Evolutionary conservation across 1,140 invertebrate genomes (phyloP).

Genomic region (Onthophagus taurus): DNA sequence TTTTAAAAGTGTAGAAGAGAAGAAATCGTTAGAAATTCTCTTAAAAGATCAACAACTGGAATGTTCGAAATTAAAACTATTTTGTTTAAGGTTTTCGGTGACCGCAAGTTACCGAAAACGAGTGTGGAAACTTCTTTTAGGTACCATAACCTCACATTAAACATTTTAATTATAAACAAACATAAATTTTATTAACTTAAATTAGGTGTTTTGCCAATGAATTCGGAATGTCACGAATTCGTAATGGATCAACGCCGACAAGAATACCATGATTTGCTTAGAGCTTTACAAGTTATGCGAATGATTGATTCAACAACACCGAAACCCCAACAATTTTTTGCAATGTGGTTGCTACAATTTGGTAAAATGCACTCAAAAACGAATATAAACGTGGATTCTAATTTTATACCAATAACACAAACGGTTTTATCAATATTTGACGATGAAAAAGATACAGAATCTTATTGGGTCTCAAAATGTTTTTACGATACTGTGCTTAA

Average conservation of each 20-base stretch:
- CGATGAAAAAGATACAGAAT: conserved; percentile 59
- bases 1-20: conserved; percentile 83
- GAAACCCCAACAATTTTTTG: conserved; percentile 53
- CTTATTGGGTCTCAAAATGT: conserved; percentile 67
- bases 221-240: conserved; percentile 63
- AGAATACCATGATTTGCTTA: conserved; percentile 65
- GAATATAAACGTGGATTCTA: conserved; percentile 36
- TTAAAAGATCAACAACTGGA: conserved; percentile 80
- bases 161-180: no score
- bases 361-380: conserved; percentile 50
- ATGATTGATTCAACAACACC: conserved; percentile 45
- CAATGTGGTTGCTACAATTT: conserved; percentile 68
- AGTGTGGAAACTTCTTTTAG: conserved; percentile 79
- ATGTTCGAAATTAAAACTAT: conserved; percentile 71
- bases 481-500: conserved; percentile 58
- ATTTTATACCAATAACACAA: conserved; percentile 54
- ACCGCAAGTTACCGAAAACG: conserved; percentile 69
- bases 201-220: conserved; percentile 61
- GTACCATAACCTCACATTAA: conserved; percentile 40
- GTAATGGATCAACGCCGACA: conserved; percentile 59
- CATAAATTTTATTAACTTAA: conserved; percentile 14
- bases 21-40: conserved; percentile 84
- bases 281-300: conserved; percentile 57
- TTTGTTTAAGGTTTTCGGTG: conserved; percentile 73
- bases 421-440: conserved; percentile 59